Percentiles rank a stretch among this genome's conserved stretches.
Evolutionary conservation across 2,888 invertebrate genomes (phyloP).

Genomic region (Miltochrista miniata): DNA sequence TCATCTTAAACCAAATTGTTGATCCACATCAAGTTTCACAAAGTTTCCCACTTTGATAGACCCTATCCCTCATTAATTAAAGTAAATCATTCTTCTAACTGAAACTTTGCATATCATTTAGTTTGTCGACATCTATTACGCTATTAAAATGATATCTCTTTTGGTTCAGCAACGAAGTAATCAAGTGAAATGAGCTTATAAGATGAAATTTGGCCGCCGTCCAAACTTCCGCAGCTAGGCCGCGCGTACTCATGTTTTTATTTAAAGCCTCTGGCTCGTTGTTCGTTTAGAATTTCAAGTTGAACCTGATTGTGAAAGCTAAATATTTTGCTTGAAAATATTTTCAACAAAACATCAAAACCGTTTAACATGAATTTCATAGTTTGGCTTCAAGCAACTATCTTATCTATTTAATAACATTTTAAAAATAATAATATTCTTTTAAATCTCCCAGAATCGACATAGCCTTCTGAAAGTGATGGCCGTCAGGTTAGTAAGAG

Average conservation of each 20-base stretch:
- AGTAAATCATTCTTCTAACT: background rate
- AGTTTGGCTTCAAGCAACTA: background rate
- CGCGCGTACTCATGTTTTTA: conserved; percentile 36
- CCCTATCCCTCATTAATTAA: too few relatives aligned
- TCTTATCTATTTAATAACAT: conserved; percentile 7
- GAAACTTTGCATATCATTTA: conserved; percentile 15
- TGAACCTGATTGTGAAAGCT: conserved; percentile 24
- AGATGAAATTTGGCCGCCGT: conserved; percentile 47
- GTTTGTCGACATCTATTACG: conserved; percentile 47
- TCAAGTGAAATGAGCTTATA: conserved; percentile 54
- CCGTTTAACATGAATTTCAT: background rate
- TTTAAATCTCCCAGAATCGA: too few relatives aligned
- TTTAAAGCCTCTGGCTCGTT: conserved; percentile 35
- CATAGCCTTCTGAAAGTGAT: too few relatives aligned
- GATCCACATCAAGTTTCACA: background rate
- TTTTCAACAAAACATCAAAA: conserved; percentile 2
- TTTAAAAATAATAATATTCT: too few relatives aligned
- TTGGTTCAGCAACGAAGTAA: conserved; percentile 55
- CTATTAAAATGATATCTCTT: conserved; percentile 57
- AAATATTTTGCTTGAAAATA: conserved; percentile 11
- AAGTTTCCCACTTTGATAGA: background rate
- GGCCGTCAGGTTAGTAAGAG: too few relatives aligned
- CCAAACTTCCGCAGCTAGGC: conserved; percentile 41
- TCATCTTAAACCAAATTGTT: background rate
- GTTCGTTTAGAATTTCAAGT: conserved; percentile 29